These are phyloP conservation scores for Leptinotarsa lineolata DNA, from an alignment of 1,140 invertebrate species.

Conservation along the genomic window DNA sequence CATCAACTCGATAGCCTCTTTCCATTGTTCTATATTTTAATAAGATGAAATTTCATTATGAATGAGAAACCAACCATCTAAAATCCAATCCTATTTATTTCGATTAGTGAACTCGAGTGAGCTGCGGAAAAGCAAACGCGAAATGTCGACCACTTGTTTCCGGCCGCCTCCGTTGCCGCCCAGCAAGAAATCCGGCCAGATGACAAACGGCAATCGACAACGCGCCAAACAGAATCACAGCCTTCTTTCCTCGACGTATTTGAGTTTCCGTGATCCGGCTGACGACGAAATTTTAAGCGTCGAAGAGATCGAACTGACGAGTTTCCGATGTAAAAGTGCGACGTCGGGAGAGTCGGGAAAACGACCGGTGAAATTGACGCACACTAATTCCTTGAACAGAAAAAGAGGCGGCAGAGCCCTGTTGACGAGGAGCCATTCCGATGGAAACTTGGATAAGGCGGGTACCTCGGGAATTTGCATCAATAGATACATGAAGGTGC, in stretches of 20 bases:
- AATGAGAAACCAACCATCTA: neutral
- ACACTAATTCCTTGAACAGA: constrained; percentile 49
- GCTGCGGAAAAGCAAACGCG: constrained; percentile 8
- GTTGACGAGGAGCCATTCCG: constrained; percentile 51
- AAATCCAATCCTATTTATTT: neutral
- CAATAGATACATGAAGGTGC: constrained; percentile 64
- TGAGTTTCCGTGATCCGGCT: constrained; percentile 53
- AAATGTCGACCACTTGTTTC: constrained; percentile 55
- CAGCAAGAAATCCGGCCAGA: constrained; percentile 48
- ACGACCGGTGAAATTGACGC: constrained; percentile 41
- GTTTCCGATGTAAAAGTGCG: constrained; percentile 15
- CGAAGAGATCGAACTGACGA: constrained; percentile 30
- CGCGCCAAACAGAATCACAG: constrained; percentile 39
- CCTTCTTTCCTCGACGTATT: constrained; percentile 52
- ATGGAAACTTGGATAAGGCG: constrained; percentile 50
- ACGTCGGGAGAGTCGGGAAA: constrained; percentile 31
- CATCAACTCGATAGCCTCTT: too few relatives aligned
- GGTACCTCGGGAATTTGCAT: constrained; percentile 57
- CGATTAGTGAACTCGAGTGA: constrained; percentile 16
- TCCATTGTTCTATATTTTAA: too few relatives aligned
- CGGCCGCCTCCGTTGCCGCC: constrained; percentile 55
- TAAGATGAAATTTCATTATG: too few relatives aligned
- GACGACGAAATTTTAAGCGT: constrained; percentile 46
- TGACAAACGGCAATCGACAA: constrained; percentile 19
- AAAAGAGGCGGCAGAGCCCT: constrained; percentile 36